Evolutionary conservation across 1,140 invertebrate species (phyloP), one percentile per base, ranked within the genome.

Genomic region (Eufriesea mexicana): DNA sequence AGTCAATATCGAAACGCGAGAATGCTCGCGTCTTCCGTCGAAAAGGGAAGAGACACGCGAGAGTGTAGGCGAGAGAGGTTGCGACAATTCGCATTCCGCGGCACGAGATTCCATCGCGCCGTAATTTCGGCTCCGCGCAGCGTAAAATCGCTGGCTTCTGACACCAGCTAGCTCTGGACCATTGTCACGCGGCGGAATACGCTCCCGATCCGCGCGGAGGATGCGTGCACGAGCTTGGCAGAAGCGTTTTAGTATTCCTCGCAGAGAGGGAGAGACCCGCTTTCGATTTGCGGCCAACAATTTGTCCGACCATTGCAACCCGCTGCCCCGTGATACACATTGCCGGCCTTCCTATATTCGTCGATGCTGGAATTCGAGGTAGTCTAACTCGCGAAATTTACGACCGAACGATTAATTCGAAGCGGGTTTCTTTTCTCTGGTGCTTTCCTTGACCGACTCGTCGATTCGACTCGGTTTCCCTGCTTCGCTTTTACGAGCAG

Each of bases 231-330:
- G 49, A 74, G 28, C 64, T n/a, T 59, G 77, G 68, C 49, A 84
- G 83, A 89, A 90, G 92, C 87, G 89, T 89, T 94, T n/a, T 92
- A 93, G 92, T 93, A 94, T 93, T 93, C 92, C 89, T 90, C 72
- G 84, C 87, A 83, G 89, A 84, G 89, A 84, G 74, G 75, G 67
- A 75, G 70, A 54, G 25, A 57, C 83, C 66, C 84, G 91, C 92
- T 93, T 93, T 91, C 92, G 93, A 92, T 93, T 92, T 93, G 90
- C 89, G 86, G 89, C 84, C 82, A 84, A 89, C 90, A 90, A 93
- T 93, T 92, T 92, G 91, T 90, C 88, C 83, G 84, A 77, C 62
- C 66, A 78, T 78, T 61, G 71, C 66, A 51, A 25, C 20, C 72
- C 20, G 64, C 75, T 59, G 59, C 62, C 10, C 74, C 76, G 68